Base-by-base conservation (phyloP, 2,113 vertebrate species). In the Muntiacus muntjak region DNA sequence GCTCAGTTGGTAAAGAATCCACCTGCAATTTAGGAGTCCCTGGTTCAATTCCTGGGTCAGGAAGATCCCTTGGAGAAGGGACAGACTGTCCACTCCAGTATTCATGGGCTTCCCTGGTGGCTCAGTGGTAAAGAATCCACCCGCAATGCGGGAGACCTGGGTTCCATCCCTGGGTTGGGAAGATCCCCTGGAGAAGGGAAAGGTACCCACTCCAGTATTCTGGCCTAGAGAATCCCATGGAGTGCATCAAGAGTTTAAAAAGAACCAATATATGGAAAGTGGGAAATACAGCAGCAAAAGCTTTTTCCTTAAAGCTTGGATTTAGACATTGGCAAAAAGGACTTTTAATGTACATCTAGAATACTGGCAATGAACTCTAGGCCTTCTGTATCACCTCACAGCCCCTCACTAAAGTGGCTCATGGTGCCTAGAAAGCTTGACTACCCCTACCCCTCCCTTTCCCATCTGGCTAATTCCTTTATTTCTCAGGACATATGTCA, bases 141-240 rank as follows among this genome's bases (percentile, higher is more conserved):
- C 64, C 0, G 17, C n/a, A 71, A 71, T 21, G 17, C 0, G 0
- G n/a, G n/a, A 71, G 17, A 71, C n/a, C 64, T 36, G 64, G 64
- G 64, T 71, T 10, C 2, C 0, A 6, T 36, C n/a, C n/a, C 64
- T 36, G 64, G 64, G 17, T 71, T 71, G n/a, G 17, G 64, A 36
- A 71, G n/a, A 71, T 71, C 19, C 9, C n/a, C 8, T 71, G 17
- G n/a, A 71, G n/a, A 71, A 36, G 9, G 64, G 64, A 71, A 71
- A 71, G 9, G n/a, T 23, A 36, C n/a, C n/a, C 64, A 71, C 64
- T 71, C 64, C 64, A 71, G 64, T 71, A 71, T 71, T 71, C 64
- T 36, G 9, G 64, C 19, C n/a, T 36, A 23, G 9, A 71, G n/a
- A 71, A 71, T 36, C 21, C n/a, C n/a, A 71, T 36, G 17, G 17